Conservation (phyloP, 2,888 invertebrate species). For the Drosophila emarginata region DNA sequence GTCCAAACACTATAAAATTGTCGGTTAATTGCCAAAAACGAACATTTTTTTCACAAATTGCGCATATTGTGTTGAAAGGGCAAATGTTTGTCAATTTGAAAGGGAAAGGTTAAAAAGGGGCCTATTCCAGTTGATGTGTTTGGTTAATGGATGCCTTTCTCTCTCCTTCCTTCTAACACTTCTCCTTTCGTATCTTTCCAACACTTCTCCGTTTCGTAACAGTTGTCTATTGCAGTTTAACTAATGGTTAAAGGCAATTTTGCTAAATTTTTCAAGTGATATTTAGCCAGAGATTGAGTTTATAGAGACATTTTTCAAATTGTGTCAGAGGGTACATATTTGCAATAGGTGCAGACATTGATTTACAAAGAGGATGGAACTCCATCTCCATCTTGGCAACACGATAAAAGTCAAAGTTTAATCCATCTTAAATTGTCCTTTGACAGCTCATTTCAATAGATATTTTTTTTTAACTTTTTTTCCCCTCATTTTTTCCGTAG, state of each 20-base stretch:
- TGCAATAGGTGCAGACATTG: no score
- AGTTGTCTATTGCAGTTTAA: conserved; percentile 63
- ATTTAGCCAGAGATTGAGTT: neutral
- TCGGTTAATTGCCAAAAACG: conserved; percentile 65
- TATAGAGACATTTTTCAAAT: neutral
- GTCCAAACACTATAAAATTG: conserved; percentile 58
- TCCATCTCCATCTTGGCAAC: no score
- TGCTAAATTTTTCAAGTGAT: conserved; percentile 5
- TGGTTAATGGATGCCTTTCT: conserved; percentile 33
- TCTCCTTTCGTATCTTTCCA: neutral
- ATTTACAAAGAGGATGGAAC: no score
- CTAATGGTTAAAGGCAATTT: conserved; percentile 56
- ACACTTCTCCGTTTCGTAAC: conserved; percentile 44
- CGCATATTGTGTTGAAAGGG: conserved; percentile 41
- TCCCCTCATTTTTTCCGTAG: no score
- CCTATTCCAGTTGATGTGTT: conserved; percentile 19
- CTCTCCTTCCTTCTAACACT: neutral
- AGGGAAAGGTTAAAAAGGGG: neutral
- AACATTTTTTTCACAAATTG: conserved; percentile 46
- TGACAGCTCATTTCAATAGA: no score
- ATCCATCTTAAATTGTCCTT: no score
- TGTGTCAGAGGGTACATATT: no score
- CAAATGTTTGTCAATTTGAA: conserved; percentile 28
- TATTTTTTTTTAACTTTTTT: no score
- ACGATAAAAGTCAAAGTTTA: no score